phyloP scores from a whole-genome alignment of 1,140 invertebrate species.

The Caenorhabditis tropicalis region DNA sequence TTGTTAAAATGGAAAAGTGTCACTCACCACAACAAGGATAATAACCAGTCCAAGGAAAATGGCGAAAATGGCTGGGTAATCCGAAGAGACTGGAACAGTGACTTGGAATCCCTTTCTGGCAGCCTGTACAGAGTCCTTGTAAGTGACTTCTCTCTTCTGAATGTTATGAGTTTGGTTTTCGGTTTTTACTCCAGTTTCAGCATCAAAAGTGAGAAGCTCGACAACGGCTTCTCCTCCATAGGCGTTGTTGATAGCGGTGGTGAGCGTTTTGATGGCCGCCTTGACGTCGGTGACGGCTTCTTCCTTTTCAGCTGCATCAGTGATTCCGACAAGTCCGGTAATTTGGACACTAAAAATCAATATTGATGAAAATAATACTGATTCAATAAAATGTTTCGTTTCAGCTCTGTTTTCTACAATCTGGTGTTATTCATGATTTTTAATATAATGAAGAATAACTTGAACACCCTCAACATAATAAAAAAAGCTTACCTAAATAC shows the following conservation, averaged over 20 bases:
- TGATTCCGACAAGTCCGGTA: slow-evolving; percentile 33
- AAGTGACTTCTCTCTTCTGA: not conserved
- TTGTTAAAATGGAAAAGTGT: too few relatives aligned
- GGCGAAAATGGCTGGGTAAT: slow-evolving; percentile 70
- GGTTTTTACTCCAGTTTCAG: not conserved
- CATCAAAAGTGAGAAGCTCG: slow-evolving; percentile 15
- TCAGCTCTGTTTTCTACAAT: too few relatives aligned
- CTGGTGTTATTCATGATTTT: too few relatives aligned
- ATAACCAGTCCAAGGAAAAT: slow-evolving; percentile 70
- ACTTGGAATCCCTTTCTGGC: slow-evolving; percentile 5
- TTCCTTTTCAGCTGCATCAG: not conserved
- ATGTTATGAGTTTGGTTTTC: slow-evolving; percentile 16
- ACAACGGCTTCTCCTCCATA: slow-evolving; percentile 39
- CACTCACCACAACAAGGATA: slow-evolving; percentile 61
- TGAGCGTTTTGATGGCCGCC: not conserved
- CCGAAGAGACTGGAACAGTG: slow-evolving; percentile 57
- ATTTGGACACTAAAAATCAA: slow-evolving; percentile 29
- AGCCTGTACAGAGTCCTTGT: not conserved
- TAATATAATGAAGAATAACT: too few relatives aligned
- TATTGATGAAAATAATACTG: too few relatives aligned
- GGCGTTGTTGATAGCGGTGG: slow-evolving; percentile 15
- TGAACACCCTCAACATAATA: too few relatives aligned
- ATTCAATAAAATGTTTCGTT: too few relatives aligned
- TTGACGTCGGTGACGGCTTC: slow-evolving; percentile 5
- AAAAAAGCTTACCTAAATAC: too few relatives aligned